Base-by-base conservation (phyloP, 2,888 invertebrate species). In the Morpho helenor region DNA sequence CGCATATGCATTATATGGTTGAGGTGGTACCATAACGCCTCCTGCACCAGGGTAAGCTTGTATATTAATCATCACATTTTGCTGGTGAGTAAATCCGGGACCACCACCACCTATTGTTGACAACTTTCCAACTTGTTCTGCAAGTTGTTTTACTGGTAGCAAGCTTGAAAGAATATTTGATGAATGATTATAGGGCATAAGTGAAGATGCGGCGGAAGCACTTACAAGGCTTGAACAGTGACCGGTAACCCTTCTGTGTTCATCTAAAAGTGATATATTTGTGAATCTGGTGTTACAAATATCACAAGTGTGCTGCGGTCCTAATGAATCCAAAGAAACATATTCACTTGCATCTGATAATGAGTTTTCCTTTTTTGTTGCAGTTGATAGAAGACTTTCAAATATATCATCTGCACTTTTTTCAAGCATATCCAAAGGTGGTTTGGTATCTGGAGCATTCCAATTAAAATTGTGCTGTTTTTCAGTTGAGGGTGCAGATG, bases 51-150 rank as follows among this genome's bases (percentile, higher is more conserved):
- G 93, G 68, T 93, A 93, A 51, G 93, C 93, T 71, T 93, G 93
- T 41, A 93, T 93, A 67, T 93, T 93, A 52, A 93, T 93, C 80
- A 93, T 88, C 2, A 93, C 93, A 71, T 93, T 93, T 71, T 93
- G 93, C 70, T 93, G 93, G 69, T 93, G 93, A 56, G 93, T 91
- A 51, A 87, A 91, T 1, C 83, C 83, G 23, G 84, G 66, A 0
- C 77, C 74, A 60, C 70, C 71, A 31, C 74, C 73, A 8, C 80
- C 75, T 1, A 86, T 83, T 0, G 72, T 74, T 4, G 88, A 82
- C 23, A 91, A 65, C 66, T 91, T 89, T 9, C 90, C 89, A 9
- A 91, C 90, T 73, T 89, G 88, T 65, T 91, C 91, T 10, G 85
- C 91, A 59, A 91, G 71, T 62, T 87, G 86, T 67, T 88, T 90